Evolutionary conservation across 2,113 vertebrate species (phyloP).

Genomic region (rabbit (Oryctolagus cuniculus)): mOryCun1.1 NC_091441.1:105127501-105128000

Average conservation of each 20-base stretch:
- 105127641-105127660: neutral
- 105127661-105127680: neutral
- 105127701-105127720: neutral
- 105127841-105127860: neutral
- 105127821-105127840: neutral
- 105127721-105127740: neutral
- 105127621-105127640: neutral
- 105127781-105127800: neutral
- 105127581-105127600: neutral
- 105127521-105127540: rapidly evolving
- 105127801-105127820: neutral
- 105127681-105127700: neutral
- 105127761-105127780: neutral
- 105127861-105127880: neutral
- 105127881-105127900: neutral
- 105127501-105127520: neutral
- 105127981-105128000: neutral
- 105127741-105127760: neutral
- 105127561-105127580: neutral
- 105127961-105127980: neutral
- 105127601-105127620: neutral
- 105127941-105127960: neutral
- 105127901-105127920: neutral
- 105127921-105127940: neutral
- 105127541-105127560: neutral